Conservation (phyloP, 2,113 vertebrate species). For the Rhizomys pruinosus region DNA sequence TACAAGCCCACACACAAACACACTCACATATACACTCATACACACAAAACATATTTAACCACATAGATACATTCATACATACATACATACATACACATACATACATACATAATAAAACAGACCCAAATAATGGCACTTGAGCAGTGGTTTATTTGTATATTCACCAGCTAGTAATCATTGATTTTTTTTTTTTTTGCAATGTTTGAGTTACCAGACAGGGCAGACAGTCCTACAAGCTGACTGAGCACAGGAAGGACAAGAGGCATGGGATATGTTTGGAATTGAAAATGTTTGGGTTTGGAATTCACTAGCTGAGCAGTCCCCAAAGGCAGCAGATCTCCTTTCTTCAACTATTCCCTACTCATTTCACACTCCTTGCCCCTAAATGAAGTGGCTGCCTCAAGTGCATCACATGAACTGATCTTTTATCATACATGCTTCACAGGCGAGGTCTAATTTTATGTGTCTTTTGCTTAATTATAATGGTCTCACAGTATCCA, state of each 20-base stretch:
- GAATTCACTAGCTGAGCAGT: background rate
- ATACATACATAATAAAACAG: background rate
- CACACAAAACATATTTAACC: no score
- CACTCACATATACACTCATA: background rate
- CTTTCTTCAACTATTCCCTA: background rate
- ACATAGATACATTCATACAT: no score
- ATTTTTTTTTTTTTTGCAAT: background rate
- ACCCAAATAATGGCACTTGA: background rate
- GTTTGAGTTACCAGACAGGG: background rate
- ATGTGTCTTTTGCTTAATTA: background rate
- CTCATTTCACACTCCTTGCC: background rate
- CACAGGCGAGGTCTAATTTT: background rate
- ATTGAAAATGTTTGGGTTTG: no score
- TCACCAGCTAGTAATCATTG: slow-evolving; percentile 44
- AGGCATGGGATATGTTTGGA: background rate
- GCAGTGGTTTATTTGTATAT: background rate
- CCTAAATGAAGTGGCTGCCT: background rate
- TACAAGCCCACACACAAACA: background rate
- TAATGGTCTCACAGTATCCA: no score
- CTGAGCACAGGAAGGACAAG: background rate
- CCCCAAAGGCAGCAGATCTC: background rate
- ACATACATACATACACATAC: background rate
- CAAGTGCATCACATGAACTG: background rate
- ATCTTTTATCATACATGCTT: background rate
- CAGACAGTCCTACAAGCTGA: background rate